Evolutionary conservation across 2,888 invertebrate genomes (phyloP).

Genomic region (Hedya salicella): DNA sequence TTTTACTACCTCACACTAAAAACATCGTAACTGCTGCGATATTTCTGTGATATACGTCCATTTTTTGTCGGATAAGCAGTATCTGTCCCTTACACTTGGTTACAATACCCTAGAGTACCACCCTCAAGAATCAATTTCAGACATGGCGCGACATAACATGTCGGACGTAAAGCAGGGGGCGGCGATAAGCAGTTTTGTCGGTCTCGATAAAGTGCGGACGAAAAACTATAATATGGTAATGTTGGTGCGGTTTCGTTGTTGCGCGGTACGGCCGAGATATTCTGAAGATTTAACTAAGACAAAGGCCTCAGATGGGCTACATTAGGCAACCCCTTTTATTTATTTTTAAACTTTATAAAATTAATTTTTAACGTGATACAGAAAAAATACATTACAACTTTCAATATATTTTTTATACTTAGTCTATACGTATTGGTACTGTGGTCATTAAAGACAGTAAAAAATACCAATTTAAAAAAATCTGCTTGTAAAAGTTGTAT

Average conservation of each 20-base stretch:
- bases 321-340: no score
- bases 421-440: no score
- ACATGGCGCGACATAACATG: slow-evolving; percentile 27
- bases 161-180: slow-evolving; percentile 27
- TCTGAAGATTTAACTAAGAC: background rate
- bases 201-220: slow-evolving; percentile 56
- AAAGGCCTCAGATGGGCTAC: no score
- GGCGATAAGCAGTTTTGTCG: slow-evolving; percentile 61
- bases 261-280: slow-evolving; percentile 39
- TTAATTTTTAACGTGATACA: no score
- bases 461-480: no score
- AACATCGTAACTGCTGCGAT: background rate
- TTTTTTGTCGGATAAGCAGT: background rate
- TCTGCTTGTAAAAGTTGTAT: no score
- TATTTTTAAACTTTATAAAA: no score
- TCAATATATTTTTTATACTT: no score
- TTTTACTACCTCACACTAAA: background rate
- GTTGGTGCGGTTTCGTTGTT: slow-evolving; percentile 51
- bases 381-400: no score
- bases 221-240: slow-evolving; percentile 69
- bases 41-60: background rate
- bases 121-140: slow-evolving; percentile 26
- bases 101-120: slow-evolving; percentile 22
- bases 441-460: no score
- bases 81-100: slow-evolving; percentile 26